These are phyloP conservation scores for Phaenicophaeus curvirostris DNA, from an alignment of 2,797 vertebrate genomes.

Conservation along the genomic window DNA sequence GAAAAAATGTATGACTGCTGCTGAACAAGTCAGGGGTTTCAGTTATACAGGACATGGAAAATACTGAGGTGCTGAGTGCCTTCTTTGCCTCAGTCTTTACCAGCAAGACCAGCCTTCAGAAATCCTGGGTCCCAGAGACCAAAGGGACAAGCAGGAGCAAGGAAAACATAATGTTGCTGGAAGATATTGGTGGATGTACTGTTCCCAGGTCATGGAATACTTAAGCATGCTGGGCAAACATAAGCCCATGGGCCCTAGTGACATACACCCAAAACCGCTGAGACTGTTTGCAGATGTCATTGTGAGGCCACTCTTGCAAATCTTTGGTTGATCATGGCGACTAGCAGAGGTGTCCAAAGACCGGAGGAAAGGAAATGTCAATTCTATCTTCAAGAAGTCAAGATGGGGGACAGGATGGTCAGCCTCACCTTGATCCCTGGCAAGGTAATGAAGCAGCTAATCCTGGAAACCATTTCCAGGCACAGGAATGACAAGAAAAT, in stretches of 20 bases:
- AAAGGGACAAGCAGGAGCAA: neutral
- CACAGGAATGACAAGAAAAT: neutral
- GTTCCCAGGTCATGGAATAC: neutral
- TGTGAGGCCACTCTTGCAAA: neutral
- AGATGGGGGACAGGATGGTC: neutral
- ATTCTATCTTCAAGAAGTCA: neutral
- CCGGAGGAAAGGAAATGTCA: neutral
- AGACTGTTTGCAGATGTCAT: neutral
- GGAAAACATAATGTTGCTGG: neutral
- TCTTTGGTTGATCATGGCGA: neutral
- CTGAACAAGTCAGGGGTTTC: neutral
- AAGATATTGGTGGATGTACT: neutral
- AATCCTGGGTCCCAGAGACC: neutral
- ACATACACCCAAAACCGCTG: neutral
- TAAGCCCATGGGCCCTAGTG: neutral
- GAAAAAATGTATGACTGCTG: neutral
- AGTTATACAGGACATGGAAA: neutral
- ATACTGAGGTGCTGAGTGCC: neutral
- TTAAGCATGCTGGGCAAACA: neutral
- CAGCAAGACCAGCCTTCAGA: neutral
- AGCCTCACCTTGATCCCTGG: neutral
- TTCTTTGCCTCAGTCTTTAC: neutral
- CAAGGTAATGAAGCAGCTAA: neutral
- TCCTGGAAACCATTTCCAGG: neutral
- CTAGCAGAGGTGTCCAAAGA: neutral